Conservation (phyloP, 2,113 vertebrate genomes). For the Bambusicola thoracicus region DNA sequence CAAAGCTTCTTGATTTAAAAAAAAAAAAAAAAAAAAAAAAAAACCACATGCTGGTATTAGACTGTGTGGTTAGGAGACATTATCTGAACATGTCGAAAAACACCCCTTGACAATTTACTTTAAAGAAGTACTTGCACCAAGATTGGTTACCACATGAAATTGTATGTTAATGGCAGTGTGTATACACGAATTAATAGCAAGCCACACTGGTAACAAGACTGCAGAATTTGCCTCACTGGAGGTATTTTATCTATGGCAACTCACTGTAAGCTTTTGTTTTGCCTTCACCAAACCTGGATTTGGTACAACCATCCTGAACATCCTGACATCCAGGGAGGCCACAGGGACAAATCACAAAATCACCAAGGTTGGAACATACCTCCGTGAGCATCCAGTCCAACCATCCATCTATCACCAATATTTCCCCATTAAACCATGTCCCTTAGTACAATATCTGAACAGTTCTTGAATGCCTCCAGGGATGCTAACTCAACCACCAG, state of each 20-base stretch:
- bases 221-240: background rate
- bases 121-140: background rate
- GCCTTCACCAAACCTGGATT: background rate
- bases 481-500: too few relatives aligned
- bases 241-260: background rate
- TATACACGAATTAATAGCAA: background rate
- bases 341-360: background rate
- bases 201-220: background rate
- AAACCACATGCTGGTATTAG: accelerated
- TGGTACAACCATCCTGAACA: background rate
- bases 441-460: too few relatives aligned
- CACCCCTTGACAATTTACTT: background rate
- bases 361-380: too few relatives aligned
- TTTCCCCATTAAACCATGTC: too few relatives aligned
- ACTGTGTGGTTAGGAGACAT: background rate
- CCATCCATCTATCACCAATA: too few relatives aligned
- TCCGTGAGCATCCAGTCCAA: too few relatives aligned
- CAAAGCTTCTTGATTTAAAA: background rate
- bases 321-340: background rate
- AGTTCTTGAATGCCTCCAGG: too few relatives aligned
- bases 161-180: background rate
- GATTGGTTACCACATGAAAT: background rate
- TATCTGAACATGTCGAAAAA: background rate
- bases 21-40: background rate
- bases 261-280: background rate